Conservation (phyloP, 2,113 vertebrate species). For the Festucalex cinctus region DNA sequence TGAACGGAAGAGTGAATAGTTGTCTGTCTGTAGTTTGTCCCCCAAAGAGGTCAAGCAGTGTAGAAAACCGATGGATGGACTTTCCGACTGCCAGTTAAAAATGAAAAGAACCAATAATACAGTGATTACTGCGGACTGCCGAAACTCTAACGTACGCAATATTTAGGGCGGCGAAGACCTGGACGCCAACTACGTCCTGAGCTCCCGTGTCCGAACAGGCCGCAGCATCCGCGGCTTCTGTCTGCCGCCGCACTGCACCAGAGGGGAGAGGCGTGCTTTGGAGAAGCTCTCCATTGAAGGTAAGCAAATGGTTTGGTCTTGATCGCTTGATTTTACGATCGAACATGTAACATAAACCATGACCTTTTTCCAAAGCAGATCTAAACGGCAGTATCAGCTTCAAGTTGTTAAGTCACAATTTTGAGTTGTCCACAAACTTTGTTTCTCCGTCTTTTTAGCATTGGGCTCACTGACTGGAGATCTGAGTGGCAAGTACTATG, state of each 20-base stretch:
- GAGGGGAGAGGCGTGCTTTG: conserved; percentile 9
- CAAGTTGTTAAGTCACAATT: background rate
- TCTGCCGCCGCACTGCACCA: conserved; percentile 8
- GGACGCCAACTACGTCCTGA: conserved; percentile 1
- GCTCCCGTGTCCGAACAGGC: conserved; percentile 8
- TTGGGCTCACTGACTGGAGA: conserved; percentile 2
- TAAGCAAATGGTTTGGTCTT: background rate
- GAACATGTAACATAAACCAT: no score
- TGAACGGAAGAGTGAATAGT: no score
- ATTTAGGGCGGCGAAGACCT: background rate
- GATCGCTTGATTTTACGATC: no score
- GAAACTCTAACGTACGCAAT: no score
- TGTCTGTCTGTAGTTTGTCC: no score
- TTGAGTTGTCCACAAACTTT: background rate
- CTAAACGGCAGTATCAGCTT: no score
- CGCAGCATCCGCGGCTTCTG: conserved; percentile 9
- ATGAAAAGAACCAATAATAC: background rate
- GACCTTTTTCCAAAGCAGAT: no score
- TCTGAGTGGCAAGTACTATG: background rate
- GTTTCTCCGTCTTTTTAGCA: background rate
- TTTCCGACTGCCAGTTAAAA: background rate
- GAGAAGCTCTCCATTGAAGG: conserved; percentile 7
- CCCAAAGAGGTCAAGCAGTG: no score
- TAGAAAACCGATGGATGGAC: background rate
- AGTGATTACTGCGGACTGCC: background rate